Percentiles rank a stretch among this genome's conserved stretches.
These are phyloP conservation scores for Poeciliopsis turneri DNA, from an alignment of 2,797 vertebrate species.

Conservation along the genomic window DNA sequence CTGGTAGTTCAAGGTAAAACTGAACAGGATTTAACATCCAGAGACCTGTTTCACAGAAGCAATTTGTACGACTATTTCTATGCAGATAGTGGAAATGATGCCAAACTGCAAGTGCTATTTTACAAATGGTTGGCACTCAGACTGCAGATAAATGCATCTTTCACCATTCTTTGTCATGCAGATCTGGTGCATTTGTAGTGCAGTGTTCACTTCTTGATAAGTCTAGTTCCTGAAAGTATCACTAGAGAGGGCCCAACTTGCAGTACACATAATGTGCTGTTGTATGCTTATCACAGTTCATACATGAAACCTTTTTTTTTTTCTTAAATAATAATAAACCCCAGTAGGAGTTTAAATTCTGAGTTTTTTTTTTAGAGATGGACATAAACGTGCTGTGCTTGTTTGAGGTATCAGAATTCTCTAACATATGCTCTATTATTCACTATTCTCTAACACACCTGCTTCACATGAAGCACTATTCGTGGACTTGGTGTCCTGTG, in stretches of 20 bases:
- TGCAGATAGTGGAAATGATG: slow-evolving; percentile 20
- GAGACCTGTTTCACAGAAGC: background rate
- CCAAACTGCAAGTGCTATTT: slow-evolving; percentile 7
- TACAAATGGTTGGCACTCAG: slow-evolving; percentile 4
- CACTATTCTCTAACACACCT: too few species aligned
- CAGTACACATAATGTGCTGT: background rate
- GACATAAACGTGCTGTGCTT: background rate
- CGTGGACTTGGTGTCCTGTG: background rate
- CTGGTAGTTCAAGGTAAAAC: slow-evolving; percentile 10
- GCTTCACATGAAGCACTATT: background rate
- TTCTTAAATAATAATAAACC: background rate
- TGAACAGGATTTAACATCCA: slow-evolving; percentile 7
- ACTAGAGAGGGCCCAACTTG: background rate
- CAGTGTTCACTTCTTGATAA: slow-evolving; percentile 1
- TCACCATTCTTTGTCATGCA: background rate
- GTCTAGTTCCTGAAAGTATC: slow-evolving; percentile 2
- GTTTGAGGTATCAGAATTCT: background rate
- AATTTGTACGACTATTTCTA: slow-evolving; percentile 11
- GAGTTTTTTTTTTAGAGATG: too few species aligned
- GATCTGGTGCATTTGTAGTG: background rate
- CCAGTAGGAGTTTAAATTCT: background rate
- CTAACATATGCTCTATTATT: background rate
- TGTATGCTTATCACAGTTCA: background rate
- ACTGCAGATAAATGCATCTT: slow-evolving; percentile 1
- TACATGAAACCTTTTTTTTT: background rate